A percentile compares a stretch with the other conserved stretches of the same genome.
These are phyloP conservation scores for Mareca penelope DNA, from an alignment of 2,797 vertebrate genomes.

Conservation along the genomic window DNA sequence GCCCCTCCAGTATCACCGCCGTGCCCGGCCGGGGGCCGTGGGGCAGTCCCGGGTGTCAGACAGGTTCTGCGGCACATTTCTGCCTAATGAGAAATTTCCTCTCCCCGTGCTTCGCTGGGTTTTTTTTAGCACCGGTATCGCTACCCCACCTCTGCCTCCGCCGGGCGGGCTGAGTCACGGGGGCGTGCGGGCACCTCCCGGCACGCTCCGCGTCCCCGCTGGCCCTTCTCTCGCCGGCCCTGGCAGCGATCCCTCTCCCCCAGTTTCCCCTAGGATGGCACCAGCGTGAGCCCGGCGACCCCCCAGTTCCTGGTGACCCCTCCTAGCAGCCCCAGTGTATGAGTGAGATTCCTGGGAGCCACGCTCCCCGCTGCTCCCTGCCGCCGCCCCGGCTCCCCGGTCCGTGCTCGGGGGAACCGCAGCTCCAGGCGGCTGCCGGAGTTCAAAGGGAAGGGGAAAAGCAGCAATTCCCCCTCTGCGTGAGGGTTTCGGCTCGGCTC, in stretches of 20 bases:
- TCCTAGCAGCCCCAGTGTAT: neutral
- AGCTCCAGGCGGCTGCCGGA: neutral
- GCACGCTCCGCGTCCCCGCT: neutral
- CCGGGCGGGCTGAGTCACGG: constrained; percentile 39
- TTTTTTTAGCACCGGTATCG: constrained; percentile 66
- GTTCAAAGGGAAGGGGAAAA: constrained; percentile 31
- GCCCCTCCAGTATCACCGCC: neutral
- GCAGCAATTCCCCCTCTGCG: neutral
- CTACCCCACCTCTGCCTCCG: constrained; percentile 57
- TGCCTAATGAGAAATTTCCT: constrained; percentile 73
- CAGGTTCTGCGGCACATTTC: constrained; percentile 66
- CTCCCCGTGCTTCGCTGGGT: neutral
- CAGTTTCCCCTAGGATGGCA: neutral
- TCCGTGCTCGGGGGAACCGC: neutral
- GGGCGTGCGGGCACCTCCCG: neutral
- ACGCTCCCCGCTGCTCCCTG: neutral
- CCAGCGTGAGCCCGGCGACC: neutral
- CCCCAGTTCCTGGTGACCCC: neutral
- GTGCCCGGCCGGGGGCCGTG: neutral
- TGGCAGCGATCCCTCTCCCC: neutral
- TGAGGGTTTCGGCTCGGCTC: neutral
- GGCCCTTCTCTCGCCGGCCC: neutral
- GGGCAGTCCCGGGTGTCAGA: constrained; percentile 46
- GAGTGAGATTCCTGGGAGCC: accelerated
- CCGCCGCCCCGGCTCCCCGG: neutral